Percentiles rank a stretch among this genome's conserved stretches.
Evolutionary conservation across 2,113 vertebrate genomes (phyloP).

Genomic region (Malurus elegans): DNA sequence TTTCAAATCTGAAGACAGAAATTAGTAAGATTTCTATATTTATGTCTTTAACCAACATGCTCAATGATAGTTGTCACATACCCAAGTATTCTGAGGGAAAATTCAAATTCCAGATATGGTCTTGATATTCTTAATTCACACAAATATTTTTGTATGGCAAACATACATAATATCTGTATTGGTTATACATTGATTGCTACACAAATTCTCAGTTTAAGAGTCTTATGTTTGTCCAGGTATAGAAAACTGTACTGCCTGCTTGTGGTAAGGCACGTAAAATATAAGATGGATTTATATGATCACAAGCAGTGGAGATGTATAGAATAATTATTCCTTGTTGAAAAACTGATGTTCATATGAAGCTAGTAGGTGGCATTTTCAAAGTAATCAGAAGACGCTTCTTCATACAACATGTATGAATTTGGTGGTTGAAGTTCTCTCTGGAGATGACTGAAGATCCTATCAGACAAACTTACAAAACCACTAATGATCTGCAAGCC

Average conservation of each 20-base stretch:
- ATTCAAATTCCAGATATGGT: background rate
- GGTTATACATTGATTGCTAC: background rate
- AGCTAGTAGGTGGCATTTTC: background rate
- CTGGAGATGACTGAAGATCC: background rate
- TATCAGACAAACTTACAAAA: background rate
- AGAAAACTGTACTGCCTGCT: background rate
- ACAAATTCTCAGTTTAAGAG: background rate
- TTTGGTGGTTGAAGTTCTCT: background rate
- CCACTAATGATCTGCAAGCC: background rate
- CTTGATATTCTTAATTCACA: background rate
- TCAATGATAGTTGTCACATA: background rate
- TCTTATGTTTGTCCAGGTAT: background rate
- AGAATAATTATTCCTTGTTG: background rate
- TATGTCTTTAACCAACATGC: background rate
- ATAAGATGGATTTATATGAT: background rate
- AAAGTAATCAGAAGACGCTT: background rate
- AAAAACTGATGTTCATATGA: background rate
- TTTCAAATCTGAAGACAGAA: background rate
- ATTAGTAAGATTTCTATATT: background rate
- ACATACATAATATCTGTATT: background rate
- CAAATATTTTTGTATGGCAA: background rate
- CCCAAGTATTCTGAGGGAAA: background rate
- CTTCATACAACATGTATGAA: fast-evolving
- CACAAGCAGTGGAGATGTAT: background rate
- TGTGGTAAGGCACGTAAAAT: background rate